phyloP scores from a whole-genome alignment of 1,140 invertebrate species.

The Bombus huntii region DNA sequence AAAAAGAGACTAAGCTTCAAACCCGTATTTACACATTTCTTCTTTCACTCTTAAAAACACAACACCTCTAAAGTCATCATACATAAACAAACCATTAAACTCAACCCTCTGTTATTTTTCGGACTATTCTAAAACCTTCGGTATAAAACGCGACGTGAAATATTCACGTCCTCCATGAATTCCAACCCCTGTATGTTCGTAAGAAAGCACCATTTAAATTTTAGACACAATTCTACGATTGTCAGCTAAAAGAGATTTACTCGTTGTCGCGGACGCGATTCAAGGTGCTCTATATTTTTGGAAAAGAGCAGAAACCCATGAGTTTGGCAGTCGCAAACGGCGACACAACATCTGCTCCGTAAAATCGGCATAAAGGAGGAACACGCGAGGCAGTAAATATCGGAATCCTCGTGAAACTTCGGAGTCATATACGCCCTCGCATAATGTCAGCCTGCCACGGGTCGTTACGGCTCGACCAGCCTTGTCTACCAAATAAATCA shows the following conservation, averaged over 20 bases:
- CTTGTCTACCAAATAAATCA: conserved; percentile 65
- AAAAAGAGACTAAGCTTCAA: not conserved
- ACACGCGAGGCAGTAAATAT: conserved; percentile 68
- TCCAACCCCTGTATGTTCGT: not conserved
- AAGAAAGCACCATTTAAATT: too few species aligned
- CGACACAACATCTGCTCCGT: conserved; percentile 65
- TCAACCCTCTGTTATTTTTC: not conserved
- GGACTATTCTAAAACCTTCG: not conserved
- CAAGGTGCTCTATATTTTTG: not conserved
- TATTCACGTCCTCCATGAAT: not conserved
- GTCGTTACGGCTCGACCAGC: conserved; percentile 51
- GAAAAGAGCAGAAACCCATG: not conserved
- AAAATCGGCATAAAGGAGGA: conserved; percentile 65
- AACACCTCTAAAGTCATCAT: not conserved
- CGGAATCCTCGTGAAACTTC: conserved; percentile 66
- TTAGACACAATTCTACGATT: not conserved
- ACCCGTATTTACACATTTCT: not conserved
- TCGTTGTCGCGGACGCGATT: not conserved
- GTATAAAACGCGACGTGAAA: not conserved
- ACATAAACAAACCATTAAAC: not conserved
- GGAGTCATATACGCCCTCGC: conserved; percentile 64
- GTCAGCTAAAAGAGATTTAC: not conserved
- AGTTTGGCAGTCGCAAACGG: conserved; percentile 38
- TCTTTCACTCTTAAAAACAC: not conserved
- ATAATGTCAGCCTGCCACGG: conserved; percentile 60